A percentile compares a stretch with the other conserved stretches of the same genome.
Evolutionary conservation across 2,113 vertebrate genomes (phyloP).

Genomic region (Todiramphus chloris): DNA sequence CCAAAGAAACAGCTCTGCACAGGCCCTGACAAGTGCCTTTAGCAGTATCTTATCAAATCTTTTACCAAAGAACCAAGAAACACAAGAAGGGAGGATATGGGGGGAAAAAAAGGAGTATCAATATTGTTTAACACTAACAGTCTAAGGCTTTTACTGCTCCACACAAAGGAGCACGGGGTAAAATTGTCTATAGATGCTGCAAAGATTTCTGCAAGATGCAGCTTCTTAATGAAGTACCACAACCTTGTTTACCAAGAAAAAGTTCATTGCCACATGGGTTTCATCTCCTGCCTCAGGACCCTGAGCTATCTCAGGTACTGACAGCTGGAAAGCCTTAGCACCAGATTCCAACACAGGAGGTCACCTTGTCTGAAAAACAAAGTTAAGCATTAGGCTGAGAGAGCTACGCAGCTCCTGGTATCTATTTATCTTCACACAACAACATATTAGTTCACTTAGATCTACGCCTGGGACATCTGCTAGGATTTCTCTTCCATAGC

Average conservation of each 20-base stretch:
- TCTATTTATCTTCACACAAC: neutral
- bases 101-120: accelerated
- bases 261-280: neutral
- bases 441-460: neutral
- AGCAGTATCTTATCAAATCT: neutral
- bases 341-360: neutral
- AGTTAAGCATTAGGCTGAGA: neutral
- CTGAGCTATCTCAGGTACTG: neutral
- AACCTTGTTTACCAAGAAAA: neutral
- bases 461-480: neutral
- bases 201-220: neutral
- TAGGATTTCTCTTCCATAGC: neutral
- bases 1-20: neutral
- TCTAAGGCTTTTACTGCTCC: neutral
- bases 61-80: neutral
- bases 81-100: neutral
- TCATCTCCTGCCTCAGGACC: neutral
- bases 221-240: neutral
- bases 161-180: neutral
- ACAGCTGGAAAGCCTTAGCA: neutral
- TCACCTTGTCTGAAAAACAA: neutral
- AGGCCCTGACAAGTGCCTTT: neutral
- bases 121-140: neutral
- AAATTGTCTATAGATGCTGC: neutral
- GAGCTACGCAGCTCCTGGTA: neutral